Evolutionary conservation across 2,888 invertebrate species (phyloP), one percentile per base, ranked within the genome.

Genomic region (Holacanthella duospinosa): DNA sequence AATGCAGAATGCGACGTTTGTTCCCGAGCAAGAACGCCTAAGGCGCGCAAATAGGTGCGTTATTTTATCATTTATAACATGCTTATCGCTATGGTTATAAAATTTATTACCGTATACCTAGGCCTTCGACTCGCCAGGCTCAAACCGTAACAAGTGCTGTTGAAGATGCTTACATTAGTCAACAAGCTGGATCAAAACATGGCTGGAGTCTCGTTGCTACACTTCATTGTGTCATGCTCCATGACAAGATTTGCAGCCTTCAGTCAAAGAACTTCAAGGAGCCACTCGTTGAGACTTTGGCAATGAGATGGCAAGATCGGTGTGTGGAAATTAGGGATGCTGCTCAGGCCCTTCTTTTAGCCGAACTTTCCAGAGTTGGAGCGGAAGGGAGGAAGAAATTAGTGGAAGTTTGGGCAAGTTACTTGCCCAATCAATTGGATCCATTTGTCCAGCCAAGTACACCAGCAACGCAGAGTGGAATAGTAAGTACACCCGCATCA

Each of bases 221-320:
- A 0, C 82, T 97, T 57, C 97, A 99, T 78, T 96, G 96, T 75
- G 93, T 97, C 28, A 81, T 96, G 56, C 80, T 99, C 65, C 96
- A 97, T 0, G 96, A 97, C 74, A 91, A 93, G 77, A 88, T 95
- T 9, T 84, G 86, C 0, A 64, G 79, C 75, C 74, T 82, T 75
- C 87, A 87, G 43, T 85, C 87, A 0, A 86, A 85, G 27, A 67
- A 65, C 55, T 94, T 92, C 79, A 92, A 94, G 76, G 84, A 93
- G n/a, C 95, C 96, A 0, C 91, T 93, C 78, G 92, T 99, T 2
- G 97, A 99, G 79, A 91, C 95, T 86, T 83, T 99, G 81, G 97
- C 96, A 0, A 85, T 95, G 24, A 83, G 95, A 66, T 99, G 99
- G 99, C 97, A 99, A 77, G 97, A 99, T 79, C 90, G 95, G 74